Evolutionary conservation across 2,888 invertebrate genomes (phyloP).

Genomic region (Tribolium freemani): DNA sequence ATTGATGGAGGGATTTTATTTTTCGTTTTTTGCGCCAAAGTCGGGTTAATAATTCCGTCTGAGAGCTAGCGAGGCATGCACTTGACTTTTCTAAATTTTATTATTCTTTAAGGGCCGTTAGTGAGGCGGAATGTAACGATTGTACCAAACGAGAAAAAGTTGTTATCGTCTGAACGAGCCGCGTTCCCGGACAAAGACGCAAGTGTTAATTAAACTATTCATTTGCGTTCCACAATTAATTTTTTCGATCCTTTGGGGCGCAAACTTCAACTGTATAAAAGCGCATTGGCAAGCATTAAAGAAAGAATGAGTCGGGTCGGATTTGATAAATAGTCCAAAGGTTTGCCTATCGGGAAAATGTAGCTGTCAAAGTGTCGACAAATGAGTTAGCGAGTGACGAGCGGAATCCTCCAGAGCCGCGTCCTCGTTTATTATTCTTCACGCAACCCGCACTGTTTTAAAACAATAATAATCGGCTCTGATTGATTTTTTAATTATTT

Average conservation of each 20-base stretch:
- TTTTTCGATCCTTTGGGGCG: slow-evolving; percentile 2
- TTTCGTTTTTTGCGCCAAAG: not conserved
- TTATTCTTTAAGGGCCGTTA: slow-evolving; percentile 18
- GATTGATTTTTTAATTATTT: slow-evolving; percentile 25
- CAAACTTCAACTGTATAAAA: slow-evolving; percentile 34
- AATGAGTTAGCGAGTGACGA: slow-evolving; percentile 44
- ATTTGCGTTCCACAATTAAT: slow-evolving; percentile 24
- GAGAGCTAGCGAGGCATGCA: slow-evolving; percentile 9
- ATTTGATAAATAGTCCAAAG: slow-evolving; percentile 44
- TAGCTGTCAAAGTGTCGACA: slow-evolving; percentile 45
- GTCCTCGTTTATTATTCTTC: slow-evolving; percentile 32
- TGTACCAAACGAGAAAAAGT: not conserved
- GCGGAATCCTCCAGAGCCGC: slow-evolving; percentile 31
- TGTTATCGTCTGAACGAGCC: not conserved
- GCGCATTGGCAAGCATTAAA: slow-evolving; percentile 37
- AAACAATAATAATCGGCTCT: slow-evolving; percentile 30
- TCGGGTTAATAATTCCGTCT: slow-evolving; percentile 17
- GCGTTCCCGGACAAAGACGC: not conserved
- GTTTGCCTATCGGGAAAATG: slow-evolving; percentile 46
- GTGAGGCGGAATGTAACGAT: slow-evolving; percentile 4
- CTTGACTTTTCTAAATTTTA: slow-evolving; percentile 28
- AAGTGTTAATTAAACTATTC: slow-evolving; percentile 7
- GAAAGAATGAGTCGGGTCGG: slow-evolving; percentile 38
- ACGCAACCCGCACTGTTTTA: slow-evolving; percentile 29
- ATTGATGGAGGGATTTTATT: slow-evolving; percentile 21